A percentile compares a stretch with the other conserved stretches of the same genome.
Evolutionary conservation across 64 coral and sea anemone genomes (phyloP).

Genomic region (Dendronephthya gigantea): DNA sequence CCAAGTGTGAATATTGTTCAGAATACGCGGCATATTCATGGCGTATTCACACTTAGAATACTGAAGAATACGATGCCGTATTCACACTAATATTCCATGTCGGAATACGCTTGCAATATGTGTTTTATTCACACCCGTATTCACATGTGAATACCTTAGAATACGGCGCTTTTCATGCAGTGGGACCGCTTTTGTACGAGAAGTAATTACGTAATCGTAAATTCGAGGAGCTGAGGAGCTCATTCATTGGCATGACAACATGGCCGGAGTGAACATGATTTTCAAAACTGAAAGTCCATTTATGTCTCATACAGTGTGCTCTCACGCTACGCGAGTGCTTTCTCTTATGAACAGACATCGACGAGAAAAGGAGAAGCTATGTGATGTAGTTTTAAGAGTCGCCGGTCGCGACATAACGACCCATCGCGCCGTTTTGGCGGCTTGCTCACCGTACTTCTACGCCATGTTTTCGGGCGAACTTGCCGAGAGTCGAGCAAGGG

Average conservation of each 20-base stretch:
- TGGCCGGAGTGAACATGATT: neutral
- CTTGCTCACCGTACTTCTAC: slow-evolving; percentile 84
- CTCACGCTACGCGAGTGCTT: slow-evolving; percentile 56
- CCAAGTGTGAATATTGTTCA: too few species aligned
- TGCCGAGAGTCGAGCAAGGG: slow-evolving; percentile 74
- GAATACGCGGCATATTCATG: too few species aligned
- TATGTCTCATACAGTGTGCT: neutral
- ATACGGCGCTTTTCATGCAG: too few species aligned
- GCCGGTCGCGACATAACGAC: slow-evolving; percentile 61
- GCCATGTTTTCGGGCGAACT: slow-evolving; percentile 95
- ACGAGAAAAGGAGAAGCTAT: slow-evolving; percentile 82
- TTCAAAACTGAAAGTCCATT: slow-evolving; percentile 3
- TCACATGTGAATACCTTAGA: too few species aligned
- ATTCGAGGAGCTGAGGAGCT: neutral
- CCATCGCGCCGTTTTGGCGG: slow-evolving; percentile 78
- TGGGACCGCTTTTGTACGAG: too few species aligned
- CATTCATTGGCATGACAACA: neutral
- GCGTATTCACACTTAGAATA: too few species aligned
- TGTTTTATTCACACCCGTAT: too few species aligned
- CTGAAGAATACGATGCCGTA: too few species aligned
- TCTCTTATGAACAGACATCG: slow-evolving; percentile 85
- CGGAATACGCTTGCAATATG: too few species aligned
- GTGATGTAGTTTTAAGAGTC: slow-evolving; percentile 88
- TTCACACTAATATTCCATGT: too few species aligned
- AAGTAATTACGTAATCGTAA: too few species aligned